Conservation (phyloP, 2,888 invertebrate species). For the Epinotia demarniana region DNA sequence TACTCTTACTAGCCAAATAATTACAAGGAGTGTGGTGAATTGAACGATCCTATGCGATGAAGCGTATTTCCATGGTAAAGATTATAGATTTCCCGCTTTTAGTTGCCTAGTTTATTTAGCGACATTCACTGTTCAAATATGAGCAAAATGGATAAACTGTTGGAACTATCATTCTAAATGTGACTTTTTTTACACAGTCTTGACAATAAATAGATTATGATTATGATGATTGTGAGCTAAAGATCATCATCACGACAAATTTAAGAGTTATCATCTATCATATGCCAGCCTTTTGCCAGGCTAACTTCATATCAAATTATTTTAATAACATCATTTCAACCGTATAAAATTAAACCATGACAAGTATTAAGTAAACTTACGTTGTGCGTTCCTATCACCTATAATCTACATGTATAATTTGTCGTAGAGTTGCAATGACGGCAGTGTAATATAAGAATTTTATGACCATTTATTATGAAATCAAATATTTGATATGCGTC, state of each 20-base stretch:
- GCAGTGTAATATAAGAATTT: slow-evolving; percentile 28
- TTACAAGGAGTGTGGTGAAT: no score
- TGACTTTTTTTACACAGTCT: no score
- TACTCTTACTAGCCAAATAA: no score
- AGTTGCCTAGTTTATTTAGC: no score
- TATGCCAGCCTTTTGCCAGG: background rate
- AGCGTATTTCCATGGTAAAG: background rate
- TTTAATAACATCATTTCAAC: slow-evolving; percentile 7
- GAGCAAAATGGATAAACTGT: no score
- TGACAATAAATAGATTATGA: no score
- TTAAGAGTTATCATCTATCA: no score
- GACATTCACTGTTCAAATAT: no score
- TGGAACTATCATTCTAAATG: no score
- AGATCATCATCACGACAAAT: no score
- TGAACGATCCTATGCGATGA: background rate
- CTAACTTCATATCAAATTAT: background rate
- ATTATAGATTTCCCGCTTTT: no score
- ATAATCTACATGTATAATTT: slow-evolving; percentile 44
- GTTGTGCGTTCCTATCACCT: slow-evolving; percentile 29
- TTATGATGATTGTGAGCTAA: no score
- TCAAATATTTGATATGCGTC: slow-evolving; percentile 54
- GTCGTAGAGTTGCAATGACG: slow-evolving; percentile 23
- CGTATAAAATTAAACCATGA: background rate
- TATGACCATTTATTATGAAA: slow-evolving; percentile 44
- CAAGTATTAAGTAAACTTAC: background rate